Evolutionary conservation across 1,140 invertebrate genomes (phyloP).

Genomic region (Hycleus cichorii): DNA sequence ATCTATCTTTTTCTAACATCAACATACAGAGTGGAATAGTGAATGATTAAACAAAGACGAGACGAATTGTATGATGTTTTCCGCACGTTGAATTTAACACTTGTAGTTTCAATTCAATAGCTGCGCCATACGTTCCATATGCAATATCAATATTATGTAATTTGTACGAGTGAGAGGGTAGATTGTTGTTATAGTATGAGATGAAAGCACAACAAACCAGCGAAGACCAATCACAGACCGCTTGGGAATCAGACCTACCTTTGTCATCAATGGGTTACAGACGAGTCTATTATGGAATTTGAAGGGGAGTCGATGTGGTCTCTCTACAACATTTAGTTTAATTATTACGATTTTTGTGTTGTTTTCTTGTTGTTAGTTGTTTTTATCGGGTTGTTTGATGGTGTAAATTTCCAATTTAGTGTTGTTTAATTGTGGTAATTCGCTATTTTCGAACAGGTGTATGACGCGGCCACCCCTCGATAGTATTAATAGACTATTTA

Average conservation of each 20-base stretch:
- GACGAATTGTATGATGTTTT: neutral
- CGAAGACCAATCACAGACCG: slow-evolving; percentile 36
- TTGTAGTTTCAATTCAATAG: slow-evolving; percentile 9
- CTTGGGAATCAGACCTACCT: slow-evolving; percentile 38
- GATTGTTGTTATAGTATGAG: slow-evolving; percentile 10
- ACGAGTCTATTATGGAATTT: slow-evolving; percentile 27
- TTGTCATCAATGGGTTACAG: slow-evolving; percentile 43
- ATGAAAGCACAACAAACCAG: slow-evolving; percentile 33
- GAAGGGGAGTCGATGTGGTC: slow-evolving; percentile 1
- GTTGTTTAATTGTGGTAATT: neutral
- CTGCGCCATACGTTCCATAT: slow-evolving; percentile 5
- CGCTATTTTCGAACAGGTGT: neutral
- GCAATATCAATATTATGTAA: slow-evolving; percentile 21
- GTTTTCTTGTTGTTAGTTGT: no score
- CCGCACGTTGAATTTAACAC: slow-evolving; percentile 9
- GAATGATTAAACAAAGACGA: neutral
- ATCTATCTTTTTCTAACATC: slow-evolving; percentile 1
- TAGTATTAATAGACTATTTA: slow-evolving; percentile 35
- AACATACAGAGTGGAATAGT: neutral
- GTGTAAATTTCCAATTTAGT: no score
- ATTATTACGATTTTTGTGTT: no score
- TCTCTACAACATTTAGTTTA: no score
- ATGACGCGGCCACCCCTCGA: slow-evolving; percentile 20
- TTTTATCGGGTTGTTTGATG: no score
- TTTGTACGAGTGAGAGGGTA: slow-evolving; percentile 16